Percentiles rank a stretch among this genome's conserved stretches.
These are phyloP conservation scores for Drosophila vallismaia DNA, from an alignment of 2,888 invertebrate species.

Conservation along the genomic window DNA sequence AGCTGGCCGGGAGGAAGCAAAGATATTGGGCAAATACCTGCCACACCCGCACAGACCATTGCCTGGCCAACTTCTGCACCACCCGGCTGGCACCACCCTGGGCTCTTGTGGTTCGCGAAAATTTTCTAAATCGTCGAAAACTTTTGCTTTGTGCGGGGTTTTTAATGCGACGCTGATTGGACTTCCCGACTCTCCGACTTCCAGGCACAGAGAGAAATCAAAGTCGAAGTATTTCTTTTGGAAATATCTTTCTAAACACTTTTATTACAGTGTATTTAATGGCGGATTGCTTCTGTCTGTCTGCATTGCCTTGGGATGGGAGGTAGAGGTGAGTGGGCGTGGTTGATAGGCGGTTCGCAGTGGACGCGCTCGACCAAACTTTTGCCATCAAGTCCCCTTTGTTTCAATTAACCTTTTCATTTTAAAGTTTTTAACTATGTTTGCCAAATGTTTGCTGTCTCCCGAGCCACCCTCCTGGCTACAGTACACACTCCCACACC, in stretches of 20 bases:
- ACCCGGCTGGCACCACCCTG: constrained; percentile 10
- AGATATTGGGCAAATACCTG: constrained; percentile 31
- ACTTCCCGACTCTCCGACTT: constrained; percentile 6
- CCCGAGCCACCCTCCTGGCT: no score
- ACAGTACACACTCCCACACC: no score
- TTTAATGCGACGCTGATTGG: constrained; percentile 66
- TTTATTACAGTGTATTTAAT: constrained; percentile 5
- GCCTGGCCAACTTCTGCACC: constrained; percentile 15
- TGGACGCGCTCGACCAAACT: constrained; percentile 73
- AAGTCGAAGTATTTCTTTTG: neutral
- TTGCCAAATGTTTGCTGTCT: constrained; percentile 61
- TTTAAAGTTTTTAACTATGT: constrained; percentile 76
- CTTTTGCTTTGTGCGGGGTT: constrained; percentile 65
- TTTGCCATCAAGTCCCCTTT: constrained; percentile 73
- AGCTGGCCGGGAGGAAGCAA: neutral
- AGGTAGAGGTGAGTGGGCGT: constrained; percentile 18
- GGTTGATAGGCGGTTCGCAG: constrained; percentile 55
- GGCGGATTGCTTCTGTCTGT: constrained; percentile 14
- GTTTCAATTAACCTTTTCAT: constrained; percentile 79
- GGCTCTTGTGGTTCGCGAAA: constrained; percentile 38
- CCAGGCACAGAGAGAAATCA: neutral
- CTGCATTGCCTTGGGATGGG: constrained; percentile 12
- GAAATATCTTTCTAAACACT: no score
- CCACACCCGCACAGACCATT: constrained; percentile 26
- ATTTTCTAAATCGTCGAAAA: constrained; percentile 65